phyloP scores from a whole-genome alignment of 2,888 invertebrate species.

The Corythucha ciliata region DNA sequence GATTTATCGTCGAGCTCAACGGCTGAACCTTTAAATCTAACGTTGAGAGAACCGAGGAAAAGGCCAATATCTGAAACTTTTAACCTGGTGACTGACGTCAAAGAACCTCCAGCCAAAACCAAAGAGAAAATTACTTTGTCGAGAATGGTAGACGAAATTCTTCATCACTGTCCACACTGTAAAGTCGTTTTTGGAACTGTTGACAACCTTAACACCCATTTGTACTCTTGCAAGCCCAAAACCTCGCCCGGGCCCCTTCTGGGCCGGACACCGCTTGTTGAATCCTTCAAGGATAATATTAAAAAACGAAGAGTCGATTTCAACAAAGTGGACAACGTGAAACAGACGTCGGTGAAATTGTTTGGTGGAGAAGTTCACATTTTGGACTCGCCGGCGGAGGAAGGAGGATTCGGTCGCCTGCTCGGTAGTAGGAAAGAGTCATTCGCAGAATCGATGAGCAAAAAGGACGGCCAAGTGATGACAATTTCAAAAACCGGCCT shows the following conservation, averaged over 20 bases:
- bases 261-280: slow-evolving; percentile 71
- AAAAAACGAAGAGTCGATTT: slow-evolving; percentile 29
- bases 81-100: slow-evolving; percentile 43
- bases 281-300: slow-evolving; percentile 39
- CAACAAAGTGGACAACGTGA: slow-evolving; percentile 23
- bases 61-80: slow-evolving; percentile 41
- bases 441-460: slow-evolving; percentile 34
- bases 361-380: slow-evolving; percentile 73
- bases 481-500: slow-evolving; percentile 56
- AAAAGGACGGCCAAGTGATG: slow-evolving; percentile 52
- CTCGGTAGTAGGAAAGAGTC: slow-evolving; percentile 51
- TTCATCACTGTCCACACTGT: slow-evolving; percentile 56
- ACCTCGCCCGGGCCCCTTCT: slow-evolving; percentile 75
- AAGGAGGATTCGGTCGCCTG: slow-evolving; percentile 60
- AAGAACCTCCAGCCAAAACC: slow-evolving; percentile 67
- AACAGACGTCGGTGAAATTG: slow-evolving; percentile 47
- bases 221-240: slow-evolving; percentile 60
- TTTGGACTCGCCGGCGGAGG: slow-evolving; percentile 50
- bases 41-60: slow-evolving; percentile 34
- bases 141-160: slow-evolving; percentile 21
- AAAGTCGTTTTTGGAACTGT: slow-evolving; percentile 68
- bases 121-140: slow-evolving; percentile 26
- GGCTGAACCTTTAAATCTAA: slow-evolving; percentile 28
- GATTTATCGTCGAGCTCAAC: slow-evolving; percentile 36
- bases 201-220: slow-evolving; percentile 71